Evolutionary conservation across 1,140 invertebrate genomes (phyloP).

Genomic region (Phocides pigmalion): DNA sequence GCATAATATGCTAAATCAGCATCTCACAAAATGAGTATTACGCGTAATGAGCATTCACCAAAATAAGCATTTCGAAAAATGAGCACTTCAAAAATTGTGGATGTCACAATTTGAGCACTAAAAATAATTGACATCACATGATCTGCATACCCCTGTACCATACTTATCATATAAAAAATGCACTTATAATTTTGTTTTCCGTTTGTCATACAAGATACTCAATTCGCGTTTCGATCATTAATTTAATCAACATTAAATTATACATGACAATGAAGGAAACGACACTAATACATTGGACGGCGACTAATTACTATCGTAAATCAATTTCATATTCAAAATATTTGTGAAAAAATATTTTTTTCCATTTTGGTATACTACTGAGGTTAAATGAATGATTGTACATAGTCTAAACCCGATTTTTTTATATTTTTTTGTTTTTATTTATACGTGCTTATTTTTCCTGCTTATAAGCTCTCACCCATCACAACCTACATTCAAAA

Average conservation of each 20-base stretch:
- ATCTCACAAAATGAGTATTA: too few species aligned
- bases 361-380: constrained; percentile 50
- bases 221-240: constrained; percentile 50
- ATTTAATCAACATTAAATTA: constrained; percentile 74
- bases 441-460: constrained; percentile 26
- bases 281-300: constrained; percentile 44
- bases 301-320: constrained; percentile 23
- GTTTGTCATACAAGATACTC: too few species aligned
- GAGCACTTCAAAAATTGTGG: too few species aligned
- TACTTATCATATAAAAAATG: too few species aligned
- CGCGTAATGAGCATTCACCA: too few species aligned
- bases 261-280: constrained; percentile 64
- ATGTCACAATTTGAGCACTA: too few species aligned
- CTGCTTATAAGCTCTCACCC: constrained; percentile 17
- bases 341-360: constrained; percentile 62
- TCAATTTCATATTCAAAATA: constrained; percentile 27
- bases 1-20: too few species aligned
- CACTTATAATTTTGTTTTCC: too few species aligned
- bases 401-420: constrained; percentile 22
- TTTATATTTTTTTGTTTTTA: constrained; percentile 16
- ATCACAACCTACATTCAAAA: constrained; percentile 30
- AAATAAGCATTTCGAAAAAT: too few species aligned
- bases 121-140: too few species aligned
- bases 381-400: constrained; percentile 53
- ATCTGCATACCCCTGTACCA: too few species aligned